Evolutionary conservation across 1,140 invertebrate species (phyloP), one percentile per base, ranked within the genome.

Genomic region (Nephila pilipes): DNA sequence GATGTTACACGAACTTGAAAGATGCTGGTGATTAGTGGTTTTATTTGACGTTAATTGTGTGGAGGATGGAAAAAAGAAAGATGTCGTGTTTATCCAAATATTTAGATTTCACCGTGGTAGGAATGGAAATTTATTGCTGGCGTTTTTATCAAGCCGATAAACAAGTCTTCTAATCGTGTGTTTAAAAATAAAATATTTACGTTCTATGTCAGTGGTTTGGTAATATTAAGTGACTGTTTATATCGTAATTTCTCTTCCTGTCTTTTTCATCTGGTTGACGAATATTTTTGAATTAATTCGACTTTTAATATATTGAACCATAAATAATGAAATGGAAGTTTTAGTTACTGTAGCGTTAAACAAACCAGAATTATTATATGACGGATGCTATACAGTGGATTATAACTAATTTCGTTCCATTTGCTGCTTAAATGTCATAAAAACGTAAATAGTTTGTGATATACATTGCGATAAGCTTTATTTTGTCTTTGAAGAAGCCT

Each of bases 41-140:
- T 75, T 75, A 75, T 75, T 75, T 29, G 65, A 75, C 29, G 25
- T 75, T 75, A 75, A 75, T 75, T 75, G 65, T 75, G 65, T 32
- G 25, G 29, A 36, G 65, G 29, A 36, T 29, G 6, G 29, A 75
- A 29, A 75, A 32, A 75, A 36, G 12, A 75, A 32, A 18, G 16
- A 75, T 75, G 65, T 75, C 5, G 29, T 18, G 25, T 75, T 36
- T 75, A 36, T 75, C 65, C 65, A 75, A 75, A 75, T 75, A 75
- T 75, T 75, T 75, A 75, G 65, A 75, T 75, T 75, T 75, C 65
- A 18, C 25, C 25, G 32, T 32, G 65, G 65, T 75, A 29, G 65
- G 16, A 14, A 75, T 29, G 32, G 65, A 75, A 75, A 75, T 75
- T 75, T 75, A 75, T 75, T 75, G 65, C 65, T 29, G 4, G 25